phyloP scores from a whole-genome alignment of 92 coral and sea anemone species.

The Parazoanthus darwini region DNA sequence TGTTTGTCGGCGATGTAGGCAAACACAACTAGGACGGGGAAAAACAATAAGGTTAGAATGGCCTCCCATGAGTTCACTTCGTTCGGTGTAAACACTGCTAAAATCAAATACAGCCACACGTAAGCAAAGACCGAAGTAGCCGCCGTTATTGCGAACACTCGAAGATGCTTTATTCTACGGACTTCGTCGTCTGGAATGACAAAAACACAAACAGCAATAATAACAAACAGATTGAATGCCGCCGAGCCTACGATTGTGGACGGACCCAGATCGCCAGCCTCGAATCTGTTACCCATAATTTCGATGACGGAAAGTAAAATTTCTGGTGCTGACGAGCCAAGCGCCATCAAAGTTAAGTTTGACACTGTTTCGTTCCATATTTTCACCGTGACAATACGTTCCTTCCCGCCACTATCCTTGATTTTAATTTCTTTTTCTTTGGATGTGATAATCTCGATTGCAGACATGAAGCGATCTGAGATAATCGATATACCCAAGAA shows the following conservation, averaged over 20 bases:
- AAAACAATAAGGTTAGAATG: constrained; percentile 81
- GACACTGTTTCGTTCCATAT: constrained; percentile 99
- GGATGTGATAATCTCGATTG: constrained; percentile 97
- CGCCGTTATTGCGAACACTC: constrained; percentile 97
- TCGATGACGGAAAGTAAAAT: constrained; percentile 95
- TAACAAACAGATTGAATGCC: constrained; percentile 95
- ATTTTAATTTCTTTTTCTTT: constrained; percentile 93
- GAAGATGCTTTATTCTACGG: constrained; percentile 94
- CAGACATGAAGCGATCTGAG: constrained; percentile 98
- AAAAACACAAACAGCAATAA: constrained; percentile 92
- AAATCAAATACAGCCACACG: constrained; percentile 89
- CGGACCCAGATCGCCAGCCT: constrained; percentile 98
- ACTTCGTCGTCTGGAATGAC: constrained; percentile 95
- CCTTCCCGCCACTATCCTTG: constrained; percentile 89
- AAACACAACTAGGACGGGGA: constrained; percentile 78
- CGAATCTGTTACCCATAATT: constrained; percentile 81
- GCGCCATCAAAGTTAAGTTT: constrained; percentile 97
- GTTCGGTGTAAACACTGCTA: constrained; percentile 77
- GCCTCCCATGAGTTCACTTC: constrained; percentile 91
- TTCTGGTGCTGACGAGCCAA: constrained; percentile 98
- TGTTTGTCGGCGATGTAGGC: constrained; percentile 94
- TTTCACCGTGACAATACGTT: constrained; percentile 88
- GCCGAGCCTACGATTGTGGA: constrained; percentile 99
- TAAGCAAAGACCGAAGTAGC: constrained; percentile 91
- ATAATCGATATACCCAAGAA: constrained; percentile 98